Base-by-base conservation (phyloP, 2,113 vertebrate genomes). In the Stercorarius parasiticus region DNA sequence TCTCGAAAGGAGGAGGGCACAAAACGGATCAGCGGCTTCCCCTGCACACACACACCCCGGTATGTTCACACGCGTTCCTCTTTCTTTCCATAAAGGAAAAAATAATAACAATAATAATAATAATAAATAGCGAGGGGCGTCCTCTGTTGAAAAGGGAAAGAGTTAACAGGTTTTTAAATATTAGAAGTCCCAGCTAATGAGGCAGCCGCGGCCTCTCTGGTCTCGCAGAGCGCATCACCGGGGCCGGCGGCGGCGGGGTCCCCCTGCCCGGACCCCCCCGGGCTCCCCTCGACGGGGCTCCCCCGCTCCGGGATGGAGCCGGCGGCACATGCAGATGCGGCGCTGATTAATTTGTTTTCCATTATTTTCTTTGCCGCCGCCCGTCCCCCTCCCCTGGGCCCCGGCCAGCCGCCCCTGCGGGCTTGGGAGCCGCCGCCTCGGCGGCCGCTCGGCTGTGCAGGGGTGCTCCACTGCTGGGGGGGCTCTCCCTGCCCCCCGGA, bases 1-100 rank as follows among this genome's bases (percentile, higher is more conserved):
- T 93, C 88, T 84, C 74, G 73, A 59, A 94, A 89, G 96, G 96
- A 97, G 95, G 93, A 92, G 95, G 95, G 95, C 77, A 59, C 90
- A 85, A 50, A 93, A 67, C 70, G 85, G 85, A 88, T 82, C 94
- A 81, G 80, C 83, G 77, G 76, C 84, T 95, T 91, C 77, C 95
- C 70, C 71, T 55, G 50, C 72, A 5, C 78, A 7, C 80, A 36
- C 71, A 53, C 49, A 6, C 82, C 10, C 38, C 11, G 26, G 34
- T 49, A 15, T 6, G 64, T 30, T 74, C 86, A 84, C 83, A 71
- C 52, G 30, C 58, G 3, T 65, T 64, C 59, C 58, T 52, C 52
- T 73, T 40, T 32, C 82, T 77, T 80, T 13, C 71, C 92, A 38
- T n/a, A 56, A 61, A 76, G 45, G 45, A 58, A 88, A 90, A 95